Percentiles rank a stretch among this genome's conserved stretches.
Evolutionary conservation across 1,140 invertebrate genomes (phyloP).

Genomic region (Drosophila bocki): DNA sequence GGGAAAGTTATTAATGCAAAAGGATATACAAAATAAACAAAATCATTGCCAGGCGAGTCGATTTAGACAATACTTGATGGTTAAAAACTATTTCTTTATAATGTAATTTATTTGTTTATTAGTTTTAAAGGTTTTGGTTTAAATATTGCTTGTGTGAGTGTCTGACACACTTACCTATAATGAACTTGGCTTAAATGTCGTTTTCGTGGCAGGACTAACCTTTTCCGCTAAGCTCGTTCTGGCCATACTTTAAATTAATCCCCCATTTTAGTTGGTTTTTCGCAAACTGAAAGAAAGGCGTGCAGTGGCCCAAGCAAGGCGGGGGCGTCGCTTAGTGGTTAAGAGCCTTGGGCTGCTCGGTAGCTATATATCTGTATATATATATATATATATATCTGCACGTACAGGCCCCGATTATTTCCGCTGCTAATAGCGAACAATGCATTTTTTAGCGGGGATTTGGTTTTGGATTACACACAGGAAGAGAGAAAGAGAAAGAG

Average conservation of each 20-base stretch:
- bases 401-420: conserved; percentile 30
- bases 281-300: neutral
- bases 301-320: neutral
- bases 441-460: conserved; percentile 54
- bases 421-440: conserved; percentile 54
- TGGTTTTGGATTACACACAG: conserved; percentile 38
- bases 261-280: conserved; percentile 14
- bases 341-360: conserved; percentile 11
- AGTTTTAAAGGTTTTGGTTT: neutral
- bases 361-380: conserved; percentile 4
- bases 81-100: neutral
- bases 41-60: neutral
- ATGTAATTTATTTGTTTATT: neutral
- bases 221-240: conserved; percentile 5
- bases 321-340: conserved; percentile 13
- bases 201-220: conserved; percentile 6
- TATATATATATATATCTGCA: conserved; percentile 5
- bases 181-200: conserved; percentile 18
- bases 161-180: neutral
- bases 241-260: conserved; percentile 30
- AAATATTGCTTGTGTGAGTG: neutral
- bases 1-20: neutral
- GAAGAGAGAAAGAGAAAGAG: neutral
- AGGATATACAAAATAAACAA: neutral
- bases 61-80: neutral